Evolutionary conservation across 2,113 vertebrate species (phyloP).

Genomic region (Nipponia nippon): DNA sequence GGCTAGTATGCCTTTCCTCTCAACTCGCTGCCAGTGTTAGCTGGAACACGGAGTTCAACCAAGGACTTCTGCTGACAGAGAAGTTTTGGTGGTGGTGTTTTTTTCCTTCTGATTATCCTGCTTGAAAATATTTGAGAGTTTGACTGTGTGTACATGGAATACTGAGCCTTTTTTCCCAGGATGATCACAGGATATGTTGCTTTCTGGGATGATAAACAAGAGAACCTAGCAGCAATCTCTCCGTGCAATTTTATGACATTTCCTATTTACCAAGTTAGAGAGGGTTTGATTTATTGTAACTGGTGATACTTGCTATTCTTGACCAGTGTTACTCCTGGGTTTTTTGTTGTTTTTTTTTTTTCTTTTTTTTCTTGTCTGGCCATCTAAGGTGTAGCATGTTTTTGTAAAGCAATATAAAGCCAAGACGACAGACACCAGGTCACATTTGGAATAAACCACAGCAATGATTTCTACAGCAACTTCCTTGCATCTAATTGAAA

Average conservation of each 20-base stretch:
- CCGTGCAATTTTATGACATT: neutral
- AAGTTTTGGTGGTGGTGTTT: neutral
- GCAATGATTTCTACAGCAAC: neutral
- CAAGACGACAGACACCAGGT: neutral
- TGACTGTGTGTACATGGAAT: neutral
- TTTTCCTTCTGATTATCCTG: neutral
- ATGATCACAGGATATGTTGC: neutral
- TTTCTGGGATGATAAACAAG: neutral
- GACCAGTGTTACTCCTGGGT: neutral
- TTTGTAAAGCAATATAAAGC: neutral
- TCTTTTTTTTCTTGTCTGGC: neutral
- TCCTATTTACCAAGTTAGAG: neutral
- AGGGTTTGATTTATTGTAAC: neutral
- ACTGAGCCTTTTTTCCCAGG: neutral
- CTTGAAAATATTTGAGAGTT: neutral
- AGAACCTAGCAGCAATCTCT: neutral
- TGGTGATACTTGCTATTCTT: neutral
- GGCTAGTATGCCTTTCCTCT: neutral
- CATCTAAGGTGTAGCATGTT: neutral
- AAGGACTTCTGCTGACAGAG: neutral
- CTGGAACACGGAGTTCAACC: neutral
- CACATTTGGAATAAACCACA: neutral
- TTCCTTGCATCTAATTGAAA: neutral
- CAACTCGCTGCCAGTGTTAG: neutral
- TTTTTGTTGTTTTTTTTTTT: neutral